phyloP scores from a whole-genome alignment of 1,140 invertebrate species.

The Batillaria attramentaria region DNA sequence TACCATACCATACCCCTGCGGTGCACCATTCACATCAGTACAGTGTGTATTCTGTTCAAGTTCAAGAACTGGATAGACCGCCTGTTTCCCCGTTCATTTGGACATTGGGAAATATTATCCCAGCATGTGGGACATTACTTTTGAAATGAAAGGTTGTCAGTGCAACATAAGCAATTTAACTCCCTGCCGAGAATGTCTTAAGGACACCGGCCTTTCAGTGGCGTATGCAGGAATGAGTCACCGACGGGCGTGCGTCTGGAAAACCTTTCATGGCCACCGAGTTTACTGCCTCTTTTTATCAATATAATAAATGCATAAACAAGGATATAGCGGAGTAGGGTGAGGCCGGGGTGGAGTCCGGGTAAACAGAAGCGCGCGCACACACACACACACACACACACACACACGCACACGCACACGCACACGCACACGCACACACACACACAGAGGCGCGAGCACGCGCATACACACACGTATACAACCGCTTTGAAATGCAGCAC shows the following conservation, averaged over 20 bases:
- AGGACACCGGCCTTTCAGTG: background rate
- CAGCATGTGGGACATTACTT: too few relatives aligned
- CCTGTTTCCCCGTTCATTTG: too few relatives aligned
- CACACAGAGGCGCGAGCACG: too few relatives aligned
- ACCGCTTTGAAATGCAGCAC: background rate
- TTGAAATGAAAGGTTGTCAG: too few relatives aligned
- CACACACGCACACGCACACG: conserved; percentile 13
- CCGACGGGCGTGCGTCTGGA: background rate
- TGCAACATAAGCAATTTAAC: too few relatives aligned
- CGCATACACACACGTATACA: conserved; percentile 13
- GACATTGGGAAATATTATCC: too few relatives aligned
- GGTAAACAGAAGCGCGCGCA: background rate
- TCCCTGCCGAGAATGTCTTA: too few relatives aligned
- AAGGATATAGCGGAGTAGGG: background rate
- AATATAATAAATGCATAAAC: background rate
- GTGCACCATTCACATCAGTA: too few relatives aligned
- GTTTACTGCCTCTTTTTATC: background rate
- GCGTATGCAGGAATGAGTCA: background rate
- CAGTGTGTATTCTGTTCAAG: too few relatives aligned
- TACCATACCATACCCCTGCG: too few relatives aligned
- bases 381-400: background rate
- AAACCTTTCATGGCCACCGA: background rate
- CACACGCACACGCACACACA: conserved; percentile 8
- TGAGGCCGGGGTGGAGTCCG: background rate
- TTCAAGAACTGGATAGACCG: too few relatives aligned